These are phyloP conservation scores for Epizoanthus illoricatus DNA, from an alignment of 92 coral and sea anemone genomes.

Conservation along the genomic window DNA sequence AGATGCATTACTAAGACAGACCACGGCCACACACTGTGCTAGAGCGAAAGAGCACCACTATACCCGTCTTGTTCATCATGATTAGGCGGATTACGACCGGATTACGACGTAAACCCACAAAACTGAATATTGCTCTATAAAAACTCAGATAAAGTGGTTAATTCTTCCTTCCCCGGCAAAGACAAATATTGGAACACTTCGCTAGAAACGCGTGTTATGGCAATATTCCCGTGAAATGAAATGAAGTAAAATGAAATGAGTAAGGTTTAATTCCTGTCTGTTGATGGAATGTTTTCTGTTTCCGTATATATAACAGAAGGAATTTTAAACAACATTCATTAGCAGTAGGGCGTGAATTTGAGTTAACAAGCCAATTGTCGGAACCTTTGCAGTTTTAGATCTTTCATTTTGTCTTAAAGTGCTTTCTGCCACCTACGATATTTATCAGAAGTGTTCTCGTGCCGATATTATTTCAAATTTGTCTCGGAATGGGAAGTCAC, in stretches of 20 bases:
- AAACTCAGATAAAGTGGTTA: conserved; percentile 4
- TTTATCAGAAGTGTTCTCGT: background rate
- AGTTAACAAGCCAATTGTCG: background rate
- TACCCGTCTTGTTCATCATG: conserved; percentile 12
- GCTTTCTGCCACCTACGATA: background rate
- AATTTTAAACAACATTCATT: background rate
- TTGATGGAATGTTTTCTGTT: background rate
- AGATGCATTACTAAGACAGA: background rate
- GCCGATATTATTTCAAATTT: too few species aligned
- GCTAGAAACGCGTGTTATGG: background rate
- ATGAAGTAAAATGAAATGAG: background rate
- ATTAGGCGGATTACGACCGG: conserved; percentile 21
- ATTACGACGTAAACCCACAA: conserved; percentile 10
- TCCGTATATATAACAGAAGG: background rate
- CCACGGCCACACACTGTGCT: conserved; percentile 32
- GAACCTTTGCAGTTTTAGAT: background rate
- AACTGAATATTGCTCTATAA: background rate
- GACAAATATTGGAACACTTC: background rate
- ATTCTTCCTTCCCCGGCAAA: background rate
- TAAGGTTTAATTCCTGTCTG: too few species aligned
- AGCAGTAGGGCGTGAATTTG: background rate
- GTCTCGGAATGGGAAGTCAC: too few species aligned
- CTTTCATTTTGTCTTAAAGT: background rate
- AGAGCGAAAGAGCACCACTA: background rate
- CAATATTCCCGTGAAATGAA: background rate